Percentiles rank a stretch among this genome's conserved stretches.
These are phyloP conservation scores for Drosophila anomelani DNA, from an alignment of 2,888 invertebrate genomes.

Conservation along the genomic window DNA sequence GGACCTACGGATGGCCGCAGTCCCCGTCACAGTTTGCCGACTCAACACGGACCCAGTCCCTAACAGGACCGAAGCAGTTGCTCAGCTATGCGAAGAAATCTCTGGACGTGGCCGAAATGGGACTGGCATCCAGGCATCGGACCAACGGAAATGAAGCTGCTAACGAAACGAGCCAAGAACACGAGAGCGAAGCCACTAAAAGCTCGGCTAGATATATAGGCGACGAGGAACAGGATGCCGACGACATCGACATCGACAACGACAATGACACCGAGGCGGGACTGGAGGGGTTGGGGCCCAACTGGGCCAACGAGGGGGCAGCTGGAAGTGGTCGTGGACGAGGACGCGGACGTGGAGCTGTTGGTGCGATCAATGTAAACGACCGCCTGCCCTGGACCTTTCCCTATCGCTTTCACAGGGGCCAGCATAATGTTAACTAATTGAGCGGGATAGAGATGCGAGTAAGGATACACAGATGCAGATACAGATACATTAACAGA, in stretches of 20 bases:
- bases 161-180: slow-evolving; percentile 72
- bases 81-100: slow-evolving; percentile 68
- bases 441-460: slow-evolving; percentile 28
- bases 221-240: slow-evolving; percentile 33
- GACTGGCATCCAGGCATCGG: slow-evolving; percentile 54
- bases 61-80: slow-evolving; percentile 39
- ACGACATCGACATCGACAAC: slow-evolving; percentile 26
- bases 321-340: slow-evolving; percentile 12
- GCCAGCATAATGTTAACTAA: slow-evolving; percentile 76
- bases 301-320: slow-evolving; percentile 57
- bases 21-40: slow-evolving; percentile 24
- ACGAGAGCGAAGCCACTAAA: slow-evolving; percentile 47
- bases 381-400: slow-evolving; percentile 78
- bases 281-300: slow-evolving; percentile 42
- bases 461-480: slow-evolving; percentile 27
- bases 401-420: slow-evolving; percentile 82
- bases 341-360: slow-evolving; percentile 19
- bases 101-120: slow-evolving; percentile 54
- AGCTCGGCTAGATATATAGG: slow-evolving; percentile 49
- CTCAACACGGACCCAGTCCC: slow-evolving; percentile 15
- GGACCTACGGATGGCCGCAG: slow-evolving; percentile 32
- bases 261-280: slow-evolving; percentile 32
- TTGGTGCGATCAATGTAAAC: slow-evolving; percentile 46
- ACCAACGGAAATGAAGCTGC: slow-evolving; percentile 72
- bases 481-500: slow-evolving; percentile 31